These are phyloP conservation scores for Aegithalos caudatus DNA, from an alignment of 2,113 vertebrate genomes.

Conservation along the genomic window DNA sequence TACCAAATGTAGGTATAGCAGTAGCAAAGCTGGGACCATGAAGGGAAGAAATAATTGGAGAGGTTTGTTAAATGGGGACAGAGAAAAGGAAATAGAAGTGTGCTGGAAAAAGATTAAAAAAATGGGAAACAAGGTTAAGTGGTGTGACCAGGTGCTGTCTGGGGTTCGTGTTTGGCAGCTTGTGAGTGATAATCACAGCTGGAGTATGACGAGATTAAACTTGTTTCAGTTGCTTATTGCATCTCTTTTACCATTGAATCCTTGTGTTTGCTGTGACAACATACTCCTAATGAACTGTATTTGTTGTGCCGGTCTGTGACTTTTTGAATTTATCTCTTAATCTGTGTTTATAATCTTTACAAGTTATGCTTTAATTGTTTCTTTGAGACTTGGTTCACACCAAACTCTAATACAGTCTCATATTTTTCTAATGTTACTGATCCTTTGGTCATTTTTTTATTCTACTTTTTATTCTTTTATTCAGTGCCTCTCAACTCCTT, in stretches of 20 bases:
- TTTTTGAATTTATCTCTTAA: neutral
- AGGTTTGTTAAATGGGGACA: neutral
- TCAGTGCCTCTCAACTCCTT: neutral
- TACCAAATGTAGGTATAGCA: neutral
- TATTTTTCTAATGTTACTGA: neutral
- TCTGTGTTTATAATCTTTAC: neutral
- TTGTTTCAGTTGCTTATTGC: neutral
- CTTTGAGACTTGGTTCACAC: neutral
- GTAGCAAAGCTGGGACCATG: neutral
- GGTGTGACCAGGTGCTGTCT: neutral
- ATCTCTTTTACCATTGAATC: neutral
- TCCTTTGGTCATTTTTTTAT: neutral
- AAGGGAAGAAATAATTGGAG: neutral
- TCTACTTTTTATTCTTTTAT: neutral
- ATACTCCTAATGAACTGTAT: neutral
- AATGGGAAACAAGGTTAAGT: neutral
- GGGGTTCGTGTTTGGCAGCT: neutral
- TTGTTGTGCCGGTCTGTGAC: neutral
- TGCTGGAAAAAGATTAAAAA: neutral
- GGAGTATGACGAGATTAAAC: neutral
- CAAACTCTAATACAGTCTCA: neutral
- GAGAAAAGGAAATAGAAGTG: neutral
- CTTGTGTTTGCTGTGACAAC: neutral
- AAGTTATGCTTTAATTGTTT: neutral
- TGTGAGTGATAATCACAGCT: neutral